Evolutionary conservation across 2,797 vertebrate genomes (phyloP), one percentile per base, ranked within the genome.

Genomic region (Phataginus tetradactyla): DNA sequence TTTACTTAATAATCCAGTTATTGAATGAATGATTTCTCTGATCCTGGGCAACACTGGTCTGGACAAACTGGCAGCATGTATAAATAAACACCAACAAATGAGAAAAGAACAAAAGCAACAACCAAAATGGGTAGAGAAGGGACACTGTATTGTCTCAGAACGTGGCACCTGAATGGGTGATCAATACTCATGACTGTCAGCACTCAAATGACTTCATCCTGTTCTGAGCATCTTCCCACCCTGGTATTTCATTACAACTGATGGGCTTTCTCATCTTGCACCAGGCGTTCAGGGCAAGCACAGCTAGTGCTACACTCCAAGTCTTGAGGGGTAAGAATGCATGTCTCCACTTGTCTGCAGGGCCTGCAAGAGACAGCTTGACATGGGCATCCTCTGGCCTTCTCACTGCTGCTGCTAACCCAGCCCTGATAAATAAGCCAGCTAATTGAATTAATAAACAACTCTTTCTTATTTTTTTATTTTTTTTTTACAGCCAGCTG

Each of bases 381-480:
- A 96, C 94, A 88, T 0, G 1, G 61, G 79, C 53, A 68, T 96
- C 96, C 89, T 96, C 97, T 96, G 97, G 97, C 96, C 97, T 98
- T 97, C 92, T 97, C 97, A 98, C 95, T 86, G 90, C 98, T 99
- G 98, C 98, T 98, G 91, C 95, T 98, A 96, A 42, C 98, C 98
- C 96, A 98, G 98, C 13, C 86, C 98, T 97, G 98, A 99, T 98
- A 98, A 98, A 98, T 98, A 99, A 98, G 98, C 97, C 86, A 98
- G 96, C 98, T 99, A 99, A 99, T 99, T 99, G 98, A 99, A 99
- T 99, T 99, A 99, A 99, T 99, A 99, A 99, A 99, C 98, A 99
- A 99, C 99, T 98, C 99, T 90, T 92, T 95, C 37, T 90, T 87
- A 86, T 80, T 85, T 37, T 96, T n/a, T 79, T 45, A 45, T 90